Base-by-base conservation (phyloP, 2,113 vertebrate genomes). In the Meriones unguiculatus region DNA sequence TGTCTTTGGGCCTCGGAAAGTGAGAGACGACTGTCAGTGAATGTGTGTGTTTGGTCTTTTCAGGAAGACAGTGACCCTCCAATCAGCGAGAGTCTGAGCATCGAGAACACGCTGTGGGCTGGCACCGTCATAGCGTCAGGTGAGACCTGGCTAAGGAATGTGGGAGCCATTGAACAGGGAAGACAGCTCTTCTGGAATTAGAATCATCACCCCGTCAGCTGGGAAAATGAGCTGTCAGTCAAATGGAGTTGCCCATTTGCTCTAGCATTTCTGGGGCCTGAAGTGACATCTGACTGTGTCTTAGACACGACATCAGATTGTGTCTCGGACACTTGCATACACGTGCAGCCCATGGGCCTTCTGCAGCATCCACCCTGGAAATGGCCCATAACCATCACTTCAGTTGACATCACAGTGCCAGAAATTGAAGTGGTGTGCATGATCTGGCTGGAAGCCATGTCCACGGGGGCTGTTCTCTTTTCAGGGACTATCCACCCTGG, bases 91-190 rank as follows among this genome's bases (percentile, higher is more conserved):
- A 99, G 99, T 54, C 98, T 99, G 96, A 99, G 99, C 97, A 99
- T 99, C 13, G 99, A 99, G 98, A 99, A 99, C 98, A 99, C 99
- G 0, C 98, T 99, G 8, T 99, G 99, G 99, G 99, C 99, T 38
- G 99, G 99, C 99, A 99, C 99, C 0, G 99, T 99, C 75, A 98
- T 99, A 7, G 99, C 99, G 41, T 99, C 99, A 93, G 99, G 99
- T 99, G 98, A 97, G 98, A 1, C 67, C 30, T 10, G 64, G 4
- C 50, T 10, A 14, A 89, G 96, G 95, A 97, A 93, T 97, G 96
- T 98, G 98, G 98, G 98, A 98, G 86, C 98, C 98, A 98, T 98
- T 98, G 97, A 94, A 81, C 87, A 73, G 82, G 89, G 88, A 88
- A 93, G 86, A 97, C 96, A 96, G 93, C 96, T 94, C 97, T 96